Evolutionary conservation across 1,140 invertebrate genomes (phyloP).

Genomic region (Cydia splendana): DNA sequence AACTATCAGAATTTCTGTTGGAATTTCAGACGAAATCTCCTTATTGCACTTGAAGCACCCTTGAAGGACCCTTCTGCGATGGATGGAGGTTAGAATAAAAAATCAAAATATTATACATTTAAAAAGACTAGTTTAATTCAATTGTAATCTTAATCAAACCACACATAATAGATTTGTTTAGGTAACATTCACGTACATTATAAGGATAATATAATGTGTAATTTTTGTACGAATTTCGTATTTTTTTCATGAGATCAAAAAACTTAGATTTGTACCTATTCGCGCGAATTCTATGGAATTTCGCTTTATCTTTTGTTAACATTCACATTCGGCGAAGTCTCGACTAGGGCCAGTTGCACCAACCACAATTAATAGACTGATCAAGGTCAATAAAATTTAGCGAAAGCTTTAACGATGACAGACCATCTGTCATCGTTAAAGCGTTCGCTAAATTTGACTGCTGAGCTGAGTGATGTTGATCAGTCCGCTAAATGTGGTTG

Average conservation of each 20-base stretch:
- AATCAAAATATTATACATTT: not conserved
- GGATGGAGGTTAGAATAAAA: not conserved
- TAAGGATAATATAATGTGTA: slow-evolving; percentile 41
- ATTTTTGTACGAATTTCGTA: slow-evolving; percentile 8
- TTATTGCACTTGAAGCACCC: too few species aligned
- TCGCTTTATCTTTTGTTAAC: not conserved
- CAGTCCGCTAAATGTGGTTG: too few species aligned
- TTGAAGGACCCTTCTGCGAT: too few species aligned
- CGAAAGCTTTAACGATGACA: too few species aligned
- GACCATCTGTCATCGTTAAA: too few species aligned
- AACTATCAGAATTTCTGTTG: too few species aligned
- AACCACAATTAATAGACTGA: not conserved
- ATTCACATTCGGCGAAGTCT: not conserved
- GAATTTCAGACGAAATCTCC: too few species aligned
- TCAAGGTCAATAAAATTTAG: too few species aligned
- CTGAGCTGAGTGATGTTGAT: too few species aligned
- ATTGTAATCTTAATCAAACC: slow-evolving; percentile 36
- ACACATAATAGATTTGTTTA: slow-evolving; percentile 18
- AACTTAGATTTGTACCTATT: not conserved
- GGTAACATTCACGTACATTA: slow-evolving; percentile 36
- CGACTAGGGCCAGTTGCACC: not conserved
- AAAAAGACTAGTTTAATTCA: slow-evolving; percentile 63
- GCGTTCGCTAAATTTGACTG: too few species aligned
- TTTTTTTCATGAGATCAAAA: slow-evolving; percentile 21
- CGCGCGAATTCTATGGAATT: not conserved